Conservation (phyloP, 2,888 invertebrate genomes). For the Antitype chi region DNA sequence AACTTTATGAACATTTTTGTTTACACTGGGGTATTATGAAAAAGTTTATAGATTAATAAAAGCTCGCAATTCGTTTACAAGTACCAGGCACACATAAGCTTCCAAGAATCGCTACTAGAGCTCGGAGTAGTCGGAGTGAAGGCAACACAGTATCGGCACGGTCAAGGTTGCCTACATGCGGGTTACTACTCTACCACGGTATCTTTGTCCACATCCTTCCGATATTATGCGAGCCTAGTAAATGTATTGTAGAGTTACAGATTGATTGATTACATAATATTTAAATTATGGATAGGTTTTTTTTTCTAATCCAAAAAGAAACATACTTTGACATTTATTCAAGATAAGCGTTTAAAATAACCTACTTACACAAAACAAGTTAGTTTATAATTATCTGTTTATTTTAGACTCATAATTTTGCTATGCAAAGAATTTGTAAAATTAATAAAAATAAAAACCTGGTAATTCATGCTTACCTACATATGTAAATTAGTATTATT, state of each 20-base stretch:
- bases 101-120: conserved; percentile 69
- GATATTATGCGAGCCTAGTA: conserved; percentile 64
- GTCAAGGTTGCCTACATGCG: conserved; percentile 74
- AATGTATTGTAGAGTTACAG: conserved; percentile 22
- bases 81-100: conserved; percentile 74
- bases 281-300: not conserved
- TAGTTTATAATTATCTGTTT: not conserved
- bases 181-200: conserved; percentile 47
- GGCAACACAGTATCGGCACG: conserved; percentile 70
- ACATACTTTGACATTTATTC: not conserved
- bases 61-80: conserved; percentile 66
- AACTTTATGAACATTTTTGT: not conserved
- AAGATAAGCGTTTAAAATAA: not conserved
- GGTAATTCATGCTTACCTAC: not conserved
- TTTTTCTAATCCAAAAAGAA: not conserved
- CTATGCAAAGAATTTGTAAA: not conserved
- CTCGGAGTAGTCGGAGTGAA: conserved; percentile 65
- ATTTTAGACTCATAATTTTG: not conserved
- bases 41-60: conserved; percentile 50
- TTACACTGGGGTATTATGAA: not conserved
- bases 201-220: conserved; percentile 58
- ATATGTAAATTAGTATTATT: not conserved
- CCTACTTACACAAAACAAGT: not conserved
- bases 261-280: not conserved
- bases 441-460: not conserved